phyloP scores from a whole-genome alignment of 2,888 invertebrate species.

The Acleris literana region DNA sequence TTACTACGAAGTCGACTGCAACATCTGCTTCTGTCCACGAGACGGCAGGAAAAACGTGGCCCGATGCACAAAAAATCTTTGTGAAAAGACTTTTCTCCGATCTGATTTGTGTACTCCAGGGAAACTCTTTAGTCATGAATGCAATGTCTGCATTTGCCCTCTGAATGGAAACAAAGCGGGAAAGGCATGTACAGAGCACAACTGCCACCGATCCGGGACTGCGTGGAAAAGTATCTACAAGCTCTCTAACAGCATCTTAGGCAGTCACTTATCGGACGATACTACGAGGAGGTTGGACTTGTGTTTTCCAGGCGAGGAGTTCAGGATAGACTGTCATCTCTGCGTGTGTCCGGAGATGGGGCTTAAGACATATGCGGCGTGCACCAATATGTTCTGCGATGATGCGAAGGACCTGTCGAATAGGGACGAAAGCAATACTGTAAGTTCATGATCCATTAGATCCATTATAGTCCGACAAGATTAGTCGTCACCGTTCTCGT shows the following conservation, averaged over 20 bases:
- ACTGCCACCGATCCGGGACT: slow-evolving; percentile 53
- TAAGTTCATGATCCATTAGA: background rate
- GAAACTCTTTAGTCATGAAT: slow-evolving; percentile 67
- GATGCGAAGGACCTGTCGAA: slow-evolving; percentile 37
- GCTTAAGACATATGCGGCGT: slow-evolving; percentile 62
- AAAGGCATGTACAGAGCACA: slow-evolving; percentile 63
- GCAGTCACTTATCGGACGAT: slow-evolving; percentile 46
- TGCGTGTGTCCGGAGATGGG: slow-evolving; percentile 76
- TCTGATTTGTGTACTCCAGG: slow-evolving; percentile 63
- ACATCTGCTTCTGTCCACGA: slow-evolving; percentile 66
- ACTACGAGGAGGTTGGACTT: slow-evolving; percentile 57
- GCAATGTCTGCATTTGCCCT: slow-evolving; percentile 76
- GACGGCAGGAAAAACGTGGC: slow-evolving; percentile 71
- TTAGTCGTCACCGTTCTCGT: too few species aligned
- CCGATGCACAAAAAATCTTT: slow-evolving; percentile 73
- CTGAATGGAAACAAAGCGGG: slow-evolving; percentile 64
- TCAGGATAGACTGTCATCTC: slow-evolving; percentile 65
- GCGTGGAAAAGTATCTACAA: slow-evolving; percentile 63
- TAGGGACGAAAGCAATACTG: background rate
- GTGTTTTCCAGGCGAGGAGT: slow-evolving; percentile 75
- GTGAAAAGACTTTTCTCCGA: slow-evolving; percentile 64
- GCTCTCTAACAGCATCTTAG: slow-evolving; percentile 55
- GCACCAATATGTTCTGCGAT: slow-evolving; percentile 57
- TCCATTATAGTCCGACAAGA: background rate
- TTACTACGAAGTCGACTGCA: slow-evolving; percentile 74